These are phyloP conservation scores for Entelurus aequoreus DNA, from an alignment of 2,113 vertebrate species.

Conservation along the genomic window DNA sequence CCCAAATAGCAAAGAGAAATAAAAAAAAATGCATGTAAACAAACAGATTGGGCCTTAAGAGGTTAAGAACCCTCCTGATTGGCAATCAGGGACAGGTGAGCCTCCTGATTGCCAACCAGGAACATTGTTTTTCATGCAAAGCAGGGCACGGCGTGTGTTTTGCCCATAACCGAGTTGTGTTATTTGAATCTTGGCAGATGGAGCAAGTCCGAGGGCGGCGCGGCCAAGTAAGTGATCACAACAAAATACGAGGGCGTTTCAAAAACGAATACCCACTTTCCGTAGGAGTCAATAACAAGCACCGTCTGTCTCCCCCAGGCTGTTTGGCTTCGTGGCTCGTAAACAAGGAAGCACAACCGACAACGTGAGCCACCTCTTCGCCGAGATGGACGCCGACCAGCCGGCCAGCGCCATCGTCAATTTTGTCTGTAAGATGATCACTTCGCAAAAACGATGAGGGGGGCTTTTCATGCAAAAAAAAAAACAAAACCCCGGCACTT, in stretches of 20 bases:
- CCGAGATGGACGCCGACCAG: conserved; percentile 91
- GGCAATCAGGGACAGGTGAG: too few species aligned
- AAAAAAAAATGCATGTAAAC: too few species aligned
- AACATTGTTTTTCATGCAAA: too few species aligned
- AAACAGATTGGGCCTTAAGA: too few species aligned
- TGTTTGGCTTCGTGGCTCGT: conserved; percentile 95
- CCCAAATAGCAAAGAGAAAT: too few species aligned
- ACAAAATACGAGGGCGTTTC: neutral
- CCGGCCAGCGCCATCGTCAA: conserved; percentile 94
- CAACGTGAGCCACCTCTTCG: conserved; percentile 96
- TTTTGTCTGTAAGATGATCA: conserved; percentile 92
- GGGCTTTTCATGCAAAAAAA: neutral
- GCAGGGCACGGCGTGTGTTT: too few species aligned
- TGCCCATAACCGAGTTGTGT: neutral
- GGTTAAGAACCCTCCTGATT: too few species aligned
- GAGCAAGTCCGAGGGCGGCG: conserved; percentile 79
- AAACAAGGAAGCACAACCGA: conserved; percentile 98
- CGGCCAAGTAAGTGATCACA: conserved; percentile 77
- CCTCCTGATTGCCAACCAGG: too few species aligned
- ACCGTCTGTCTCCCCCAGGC: conserved; percentile 65
- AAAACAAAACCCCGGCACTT: conserved; percentile 10
- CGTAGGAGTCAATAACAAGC: neutral
- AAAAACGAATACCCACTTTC: neutral
- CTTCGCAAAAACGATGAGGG: conserved; percentile 88
- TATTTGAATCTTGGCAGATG: conserved; percentile 65